Evolutionary conservation across 2,797 vertebrate genomes (phyloP), one percentile per base, ranked within the genome.

Genomic region (Synanceia verrucosa): DNA sequence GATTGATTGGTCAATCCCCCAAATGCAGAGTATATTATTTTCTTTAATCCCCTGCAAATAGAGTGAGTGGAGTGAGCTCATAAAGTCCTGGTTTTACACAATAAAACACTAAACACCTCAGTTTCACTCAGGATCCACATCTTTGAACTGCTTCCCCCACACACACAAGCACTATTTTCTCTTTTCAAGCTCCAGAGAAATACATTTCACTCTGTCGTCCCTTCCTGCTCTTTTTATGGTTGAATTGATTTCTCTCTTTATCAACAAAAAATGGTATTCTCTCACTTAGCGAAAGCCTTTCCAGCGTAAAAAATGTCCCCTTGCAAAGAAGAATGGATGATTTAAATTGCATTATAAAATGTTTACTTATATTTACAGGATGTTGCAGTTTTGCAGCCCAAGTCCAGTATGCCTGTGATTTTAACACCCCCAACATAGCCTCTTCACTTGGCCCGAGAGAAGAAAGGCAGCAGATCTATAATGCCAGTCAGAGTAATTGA

Each of bases 1-100:
- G 56, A 83, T 77, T 92, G 88, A 89, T 84, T 68, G 80, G 76
- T 86, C 75, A 91, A 89, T 89, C 81, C 87, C 65, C 88, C 82
- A 81, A 84, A 79, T 78, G 85, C 51, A 76, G 73, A 74, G 63
- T 55, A 82, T 88, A 88, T 82, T 86, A 75, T 75, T 90, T 92
- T 88, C 79, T 86, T 78, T 82, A 84, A 88, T 76, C 48, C 52
- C 80, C 78, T 81, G 75, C 48, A 78, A 88, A 71, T 80, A 76
- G 80, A 75, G 62, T 81, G 78, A 83, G 58, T 60, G 19, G 55
- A 76, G 70, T 62, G 53, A 79, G 74, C 36, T 84, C 80, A 85
- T 87, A 75, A 86, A 86, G 76, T 86, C 71, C 56, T 31, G 23
- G 76, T 86, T 88, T 83, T 82, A 83, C 75, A 79, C 85, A 85